Evolutionary conservation across 2,888 invertebrate species (phyloP).

Genomic region (Uloborus plumipes): DNA sequence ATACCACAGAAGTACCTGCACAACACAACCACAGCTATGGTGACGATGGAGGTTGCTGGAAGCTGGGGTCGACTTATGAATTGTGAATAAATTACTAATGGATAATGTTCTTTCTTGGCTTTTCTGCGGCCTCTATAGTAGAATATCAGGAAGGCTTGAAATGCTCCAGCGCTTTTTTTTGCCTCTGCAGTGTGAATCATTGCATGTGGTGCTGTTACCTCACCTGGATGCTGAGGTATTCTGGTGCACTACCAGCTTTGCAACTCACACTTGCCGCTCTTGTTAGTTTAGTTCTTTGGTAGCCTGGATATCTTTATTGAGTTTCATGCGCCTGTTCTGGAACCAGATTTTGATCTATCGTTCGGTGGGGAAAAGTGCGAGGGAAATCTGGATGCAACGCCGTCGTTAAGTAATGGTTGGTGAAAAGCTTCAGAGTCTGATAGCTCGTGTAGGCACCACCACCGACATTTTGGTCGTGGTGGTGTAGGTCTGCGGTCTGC

Average conservation of each 20-base stretch:
- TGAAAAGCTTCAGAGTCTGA: constrained; percentile 97
- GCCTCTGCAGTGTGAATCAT: constrained; percentile 61
- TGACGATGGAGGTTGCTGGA: no score
- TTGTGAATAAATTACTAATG: no score
- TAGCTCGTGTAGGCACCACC: constrained; percentile 98
- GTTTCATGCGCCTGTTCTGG: constrained; percentile 97
- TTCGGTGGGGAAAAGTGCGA: constrained; percentile 95
- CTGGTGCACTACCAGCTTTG: constrained; percentile 75
- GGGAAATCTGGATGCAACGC: constrained; percentile 98
- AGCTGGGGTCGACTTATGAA: no score
- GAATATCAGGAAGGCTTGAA: no score
- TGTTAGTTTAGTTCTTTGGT: constrained; percentile 98
- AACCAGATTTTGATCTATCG: constrained; percentile 99
- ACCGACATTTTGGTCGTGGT: no score
- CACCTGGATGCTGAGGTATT: constrained; percentile 48
- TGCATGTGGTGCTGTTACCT: constrained; percentile 60
- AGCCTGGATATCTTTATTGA: constrained; percentile 83
- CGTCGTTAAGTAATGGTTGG: constrained; percentile 98
- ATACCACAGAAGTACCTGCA: no score
- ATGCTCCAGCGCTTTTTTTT: no score
- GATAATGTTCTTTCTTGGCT: no score
- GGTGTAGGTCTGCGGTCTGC: no score
- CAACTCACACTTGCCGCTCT: constrained; percentile 94
- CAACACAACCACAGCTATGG: no score
- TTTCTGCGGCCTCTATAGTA: no score